These are phyloP conservation scores for Austrolebias charrua DNA, from an alignment of 2,797 vertebrate genomes.

Conservation along the genomic window DNA sequence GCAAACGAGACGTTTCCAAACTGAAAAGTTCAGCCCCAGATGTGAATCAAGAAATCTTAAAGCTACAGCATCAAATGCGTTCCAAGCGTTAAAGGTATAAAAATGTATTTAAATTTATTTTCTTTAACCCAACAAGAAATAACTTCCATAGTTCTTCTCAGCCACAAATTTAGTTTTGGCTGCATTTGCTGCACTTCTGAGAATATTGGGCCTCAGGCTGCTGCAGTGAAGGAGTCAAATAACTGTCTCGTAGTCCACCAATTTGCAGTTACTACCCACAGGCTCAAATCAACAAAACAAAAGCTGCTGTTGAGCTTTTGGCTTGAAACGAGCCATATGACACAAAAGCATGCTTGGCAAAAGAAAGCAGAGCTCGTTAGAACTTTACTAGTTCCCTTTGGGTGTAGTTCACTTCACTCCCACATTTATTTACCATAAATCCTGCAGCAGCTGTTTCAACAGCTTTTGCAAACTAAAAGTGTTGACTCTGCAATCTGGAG, in stretches of 20 bases:
- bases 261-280: constrained; percentile 41
- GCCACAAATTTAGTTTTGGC: neutral
- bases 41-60: neutral
- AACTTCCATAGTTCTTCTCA: neutral
- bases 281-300: constrained; percentile 23
- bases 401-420: neutral
- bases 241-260: constrained; percentile 25
- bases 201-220: neutral
- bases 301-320: constrained; percentile 28
- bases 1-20: neutral
- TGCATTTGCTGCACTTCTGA: constrained; percentile 17
- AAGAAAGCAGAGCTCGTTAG: neutral
- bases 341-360: constrained; percentile 23
- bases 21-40: neutral
- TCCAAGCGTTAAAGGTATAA: neutral
- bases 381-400: constrained; percentile 11
- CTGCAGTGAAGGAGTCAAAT: constrained; percentile 13
- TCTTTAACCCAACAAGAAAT: neutral
- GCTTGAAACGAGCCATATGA: constrained; percentile 13
- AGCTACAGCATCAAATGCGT: too few relatives aligned
- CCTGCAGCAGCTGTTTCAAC: constrained; percentile 13
- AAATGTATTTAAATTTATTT: neutral
- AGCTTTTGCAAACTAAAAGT: constrained; percentile 3
- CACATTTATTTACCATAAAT: neutral
- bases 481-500: neutral